phyloP scores from a whole-genome alignment of 1,140 invertebrate genomes.

The Brachionus manjavacas region DNA sequence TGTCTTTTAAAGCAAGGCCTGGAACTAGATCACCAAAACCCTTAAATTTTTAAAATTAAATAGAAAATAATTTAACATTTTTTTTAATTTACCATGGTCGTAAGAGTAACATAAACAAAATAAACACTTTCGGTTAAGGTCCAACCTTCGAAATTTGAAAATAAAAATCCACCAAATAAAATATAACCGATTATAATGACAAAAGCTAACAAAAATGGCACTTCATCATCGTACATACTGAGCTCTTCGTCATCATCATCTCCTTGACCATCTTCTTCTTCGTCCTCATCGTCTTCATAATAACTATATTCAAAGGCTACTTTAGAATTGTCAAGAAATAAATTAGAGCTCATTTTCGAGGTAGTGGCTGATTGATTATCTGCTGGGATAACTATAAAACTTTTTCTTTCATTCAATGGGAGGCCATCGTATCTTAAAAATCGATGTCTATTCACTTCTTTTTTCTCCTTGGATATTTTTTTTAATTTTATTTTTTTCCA shows the following conservation, averaged over 20 bases:
- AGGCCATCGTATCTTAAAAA: not conserved
- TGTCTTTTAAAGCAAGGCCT: constrained; percentile 60
- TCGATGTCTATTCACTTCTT: not conserved
- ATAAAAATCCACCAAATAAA: constrained; percentile 80
- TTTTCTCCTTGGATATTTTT: not conserved
- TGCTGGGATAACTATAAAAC: not conserved
- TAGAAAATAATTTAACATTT: not conserved
- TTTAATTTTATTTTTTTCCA: constrained; percentile 8
- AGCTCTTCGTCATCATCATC: constrained; percentile 49
- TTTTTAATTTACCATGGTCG: constrained; percentile 60
- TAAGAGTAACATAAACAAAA: constrained; percentile 81
- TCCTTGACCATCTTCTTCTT: constrained; percentile 47
- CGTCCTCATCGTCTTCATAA: not conserved
- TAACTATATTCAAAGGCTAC: not conserved
- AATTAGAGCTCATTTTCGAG: not conserved
- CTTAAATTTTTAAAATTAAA: not conserved
- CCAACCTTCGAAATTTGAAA: constrained; percentile 75
- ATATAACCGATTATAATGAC: constrained; percentile 82
- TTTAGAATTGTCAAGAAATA: not conserved
- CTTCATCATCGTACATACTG: constrained; percentile 48
- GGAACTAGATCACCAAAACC: constrained; percentile 94
- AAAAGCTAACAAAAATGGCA: constrained; percentile 71
- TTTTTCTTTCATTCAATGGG: constrained; percentile 1
- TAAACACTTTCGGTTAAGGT: constrained; percentile 82
- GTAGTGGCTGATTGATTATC: not conserved